phyloP scores from a whole-genome alignment of 2,888 invertebrate genomes.

The Choreutis nemorana region DNA sequence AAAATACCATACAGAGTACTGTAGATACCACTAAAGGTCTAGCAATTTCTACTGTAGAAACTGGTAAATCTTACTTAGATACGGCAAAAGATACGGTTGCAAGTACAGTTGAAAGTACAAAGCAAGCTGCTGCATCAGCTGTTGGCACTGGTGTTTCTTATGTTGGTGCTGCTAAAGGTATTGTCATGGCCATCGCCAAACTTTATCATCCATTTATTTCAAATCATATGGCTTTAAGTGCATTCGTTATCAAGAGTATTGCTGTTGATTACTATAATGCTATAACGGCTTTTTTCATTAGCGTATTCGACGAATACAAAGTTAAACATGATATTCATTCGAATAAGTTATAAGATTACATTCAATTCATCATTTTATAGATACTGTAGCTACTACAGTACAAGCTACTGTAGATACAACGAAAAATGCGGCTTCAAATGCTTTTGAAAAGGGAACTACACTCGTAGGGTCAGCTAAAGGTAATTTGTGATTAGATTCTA shows the following conservation, averaged over 20 bases:
- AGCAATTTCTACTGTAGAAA: conserved; percentile 20
- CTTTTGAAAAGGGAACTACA: conserved; percentile 23
- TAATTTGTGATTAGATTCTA: conserved; percentile 9
- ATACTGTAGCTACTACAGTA: conserved; percentile 7
- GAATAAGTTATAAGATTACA: not conserved
- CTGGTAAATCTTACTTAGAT: too few species aligned
- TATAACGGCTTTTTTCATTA: too few species aligned
- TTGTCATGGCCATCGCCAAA: too few species aligned
- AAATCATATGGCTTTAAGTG: too few species aligned
- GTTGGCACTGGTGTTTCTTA: conserved; percentile 17
- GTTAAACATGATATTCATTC: not conserved
- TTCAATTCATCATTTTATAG: conserved; percentile 1
- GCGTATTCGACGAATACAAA: too few species aligned
- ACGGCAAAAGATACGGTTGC: conserved; percentile 9
- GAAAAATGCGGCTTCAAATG: conserved; percentile 1
- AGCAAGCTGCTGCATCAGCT: conserved; percentile 18
- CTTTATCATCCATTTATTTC: too few species aligned
- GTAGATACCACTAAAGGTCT: conserved; percentile 30
- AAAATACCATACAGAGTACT: conserved; percentile 20
- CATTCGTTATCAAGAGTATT: too few species aligned
- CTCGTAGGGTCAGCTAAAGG: conserved; percentile 23
- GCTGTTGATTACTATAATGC: too few species aligned
- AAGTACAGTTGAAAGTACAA: conserved; percentile 21
- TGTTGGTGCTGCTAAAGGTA: conserved; percentile 25
- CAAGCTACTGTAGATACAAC: conserved; percentile 1